Base-by-base conservation (phyloP, 2,888 invertebrate genomes). In the Beris morrisii region DNA sequence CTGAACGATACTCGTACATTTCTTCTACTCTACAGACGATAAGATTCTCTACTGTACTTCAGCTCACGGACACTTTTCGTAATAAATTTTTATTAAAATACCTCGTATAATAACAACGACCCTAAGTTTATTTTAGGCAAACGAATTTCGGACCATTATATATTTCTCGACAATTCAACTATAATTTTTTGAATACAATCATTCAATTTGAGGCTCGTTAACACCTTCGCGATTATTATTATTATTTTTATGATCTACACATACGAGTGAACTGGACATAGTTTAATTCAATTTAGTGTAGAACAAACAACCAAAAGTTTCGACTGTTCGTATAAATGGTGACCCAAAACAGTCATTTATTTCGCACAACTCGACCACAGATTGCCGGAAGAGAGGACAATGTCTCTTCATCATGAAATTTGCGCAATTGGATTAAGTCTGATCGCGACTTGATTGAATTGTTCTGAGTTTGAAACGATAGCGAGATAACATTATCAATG, bases 191-290 rank as follows among this genome's bases (percentile, higher is more conserved):
- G 43, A 43, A 43, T 43, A 13, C 38, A 56, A 56, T 56, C 55
- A 56, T 56, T 43, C 55, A 56, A 56, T 56, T 56, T 56, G 43
- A 5, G 9, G 38, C 38, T 38, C n/a, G 13, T n/a, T 12, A 15
- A 56, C 55, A 56, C 55, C 55, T 56, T 56, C 55, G 15, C 52
- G 28, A 52, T 52, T 52, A 52, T 52, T 28, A 11, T 12, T 52
- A 50, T 50, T 13, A 3, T 50, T 22, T 22, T 22, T 22, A 22
- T 22, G 22, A 22, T 22, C 22, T 1, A 3, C 22, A 22, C 3
- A 3, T 22, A 22, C 22, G 22, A 22, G 22, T 22, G 3, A 22
- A 22, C 22, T 22, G 22, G 22, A 22, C 22, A 22, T 2, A 22
- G 22, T 22, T 22, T 22, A 22, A 22, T 22, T 22, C 22, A 22